Evolutionary conservation across 2,888 invertebrate species (phyloP), one percentile per base, ranked within the genome.

Genomic region (Torymus aiolomorphi): DNA sequence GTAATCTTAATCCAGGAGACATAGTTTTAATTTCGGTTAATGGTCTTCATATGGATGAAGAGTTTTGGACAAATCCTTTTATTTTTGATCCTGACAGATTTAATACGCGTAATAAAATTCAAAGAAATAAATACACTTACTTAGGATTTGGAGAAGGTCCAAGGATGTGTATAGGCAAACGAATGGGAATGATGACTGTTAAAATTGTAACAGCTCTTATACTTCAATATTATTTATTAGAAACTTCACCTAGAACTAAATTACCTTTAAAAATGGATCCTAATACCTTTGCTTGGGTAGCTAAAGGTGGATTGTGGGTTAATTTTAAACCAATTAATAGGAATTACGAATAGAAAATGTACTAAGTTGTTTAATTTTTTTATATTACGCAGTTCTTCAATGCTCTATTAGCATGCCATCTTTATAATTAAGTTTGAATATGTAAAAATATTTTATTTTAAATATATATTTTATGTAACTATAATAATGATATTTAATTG

Each of bases 131-230:
- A 76, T 86, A 78, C 54, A 67, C 82, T 2, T 86, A 81, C 59
- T 24, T 88, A n/a, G 86, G 86, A 0, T 88, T 88, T 75, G 85
- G 88, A 1, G 87, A 87, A 16, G 88, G 88, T 0, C 86, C 88
- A 0, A 84, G 88, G 63, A 83, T 83, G 2, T 88, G 88, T 74
- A 83, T 84, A 3, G 88, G 88, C 1, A 86, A 85, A 83, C 82
- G 85, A 74, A 81, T 88, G 83, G 87, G 84, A 0, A n/a, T 82
- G 20, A 12, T 86, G 31, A 82, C 83, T n/a, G 80, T 85, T 3
- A 88, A 88, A 73, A 80, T 83, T 1, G 82, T 83, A 2, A 20
- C 87, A 12, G 82, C 81, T 8, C 81, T 78, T 0, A 16, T 88
- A 2, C 1, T 88, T 2, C 78, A 2, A 0, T 78, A 83, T 2